A percentile compares a stretch with the other conserved stretches of the same genome.
phyloP scores from a whole-genome alignment of 2,113 vertebrate species.

The Petaurus breviceps region DNA sequence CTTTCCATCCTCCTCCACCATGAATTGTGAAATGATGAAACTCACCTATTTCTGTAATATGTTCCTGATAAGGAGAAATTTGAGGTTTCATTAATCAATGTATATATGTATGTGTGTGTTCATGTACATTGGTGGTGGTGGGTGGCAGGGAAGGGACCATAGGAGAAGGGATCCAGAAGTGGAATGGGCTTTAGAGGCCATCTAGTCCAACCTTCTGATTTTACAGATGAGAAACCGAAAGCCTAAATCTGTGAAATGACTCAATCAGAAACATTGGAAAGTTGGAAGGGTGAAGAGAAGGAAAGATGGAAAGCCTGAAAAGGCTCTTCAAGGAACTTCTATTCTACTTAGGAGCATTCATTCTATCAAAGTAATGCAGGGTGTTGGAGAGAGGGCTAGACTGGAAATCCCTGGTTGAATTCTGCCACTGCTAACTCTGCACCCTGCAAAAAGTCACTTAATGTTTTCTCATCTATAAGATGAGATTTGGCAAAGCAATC shows the following conservation, averaged over 20 bases:
- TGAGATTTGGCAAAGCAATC: neutral
- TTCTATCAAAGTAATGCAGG: neutral
- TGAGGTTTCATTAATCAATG: neutral
- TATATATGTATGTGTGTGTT: neutral
- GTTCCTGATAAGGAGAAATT: neutral
- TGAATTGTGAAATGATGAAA: constrained; percentile 55
- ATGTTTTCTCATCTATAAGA: neutral
- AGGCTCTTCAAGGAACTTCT: neutral
- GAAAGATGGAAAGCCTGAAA: neutral
- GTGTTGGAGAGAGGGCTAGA: neutral
- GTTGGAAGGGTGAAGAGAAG: neutral
- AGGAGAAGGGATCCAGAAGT: neutral
- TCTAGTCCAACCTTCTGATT: neutral
- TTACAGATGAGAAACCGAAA: neutral
- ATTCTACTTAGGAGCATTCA: neutral
- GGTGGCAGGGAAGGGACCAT: neutral
- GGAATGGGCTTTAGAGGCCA: neutral
- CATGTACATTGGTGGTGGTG: neutral
- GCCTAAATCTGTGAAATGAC: neutral
- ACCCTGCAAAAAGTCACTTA: neutral
- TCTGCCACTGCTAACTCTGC: neutral
- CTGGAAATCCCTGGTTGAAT: neutral
- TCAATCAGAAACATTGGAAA: neutral
- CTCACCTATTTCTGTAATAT: constrained; percentile 72
- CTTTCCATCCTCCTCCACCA: neutral